A percentile compares a stretch with the other conserved stretches of the same genome.
Evolutionary conservation across 2,113 vertebrate species (phyloP).

Genomic region (Galemys pyrenaicus): DNA sequence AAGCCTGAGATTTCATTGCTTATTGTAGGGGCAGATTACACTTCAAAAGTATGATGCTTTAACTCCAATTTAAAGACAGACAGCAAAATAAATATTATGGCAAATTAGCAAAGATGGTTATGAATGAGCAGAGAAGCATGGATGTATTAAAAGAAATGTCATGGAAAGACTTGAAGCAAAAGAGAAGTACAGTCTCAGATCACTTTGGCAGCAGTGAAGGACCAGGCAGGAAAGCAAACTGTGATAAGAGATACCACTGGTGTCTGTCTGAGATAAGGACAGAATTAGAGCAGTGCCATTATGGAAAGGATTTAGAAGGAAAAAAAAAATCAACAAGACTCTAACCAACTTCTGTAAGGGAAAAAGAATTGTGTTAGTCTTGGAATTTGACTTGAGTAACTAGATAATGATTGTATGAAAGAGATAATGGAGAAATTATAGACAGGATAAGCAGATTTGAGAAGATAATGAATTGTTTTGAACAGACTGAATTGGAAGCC

Average conservation of each 20-base stretch:
- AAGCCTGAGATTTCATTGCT: neutral
- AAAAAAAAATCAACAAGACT: neutral
- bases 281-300: neutral
- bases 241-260: neutral
- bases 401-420: neutral
- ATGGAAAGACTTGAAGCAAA: neutral
- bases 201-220: neutral
- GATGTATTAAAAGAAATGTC: neutral
- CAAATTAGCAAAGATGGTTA: neutral
- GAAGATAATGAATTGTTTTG: neutral
- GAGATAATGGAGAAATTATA: neutral
- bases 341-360: neutral
- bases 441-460: neutral
- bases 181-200: neutral
- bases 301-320: neutral
- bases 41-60: neutral
- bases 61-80: conserved; percentile 10
- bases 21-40: neutral
- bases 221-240: neutral
- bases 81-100: neutral
- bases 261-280: neutral
- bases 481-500: neutral
- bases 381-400: neutral
- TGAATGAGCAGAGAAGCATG: neutral
- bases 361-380: neutral